Conservation (phyloP, 2,888 invertebrate species). For the Ctenicera cuprea region DNA sequence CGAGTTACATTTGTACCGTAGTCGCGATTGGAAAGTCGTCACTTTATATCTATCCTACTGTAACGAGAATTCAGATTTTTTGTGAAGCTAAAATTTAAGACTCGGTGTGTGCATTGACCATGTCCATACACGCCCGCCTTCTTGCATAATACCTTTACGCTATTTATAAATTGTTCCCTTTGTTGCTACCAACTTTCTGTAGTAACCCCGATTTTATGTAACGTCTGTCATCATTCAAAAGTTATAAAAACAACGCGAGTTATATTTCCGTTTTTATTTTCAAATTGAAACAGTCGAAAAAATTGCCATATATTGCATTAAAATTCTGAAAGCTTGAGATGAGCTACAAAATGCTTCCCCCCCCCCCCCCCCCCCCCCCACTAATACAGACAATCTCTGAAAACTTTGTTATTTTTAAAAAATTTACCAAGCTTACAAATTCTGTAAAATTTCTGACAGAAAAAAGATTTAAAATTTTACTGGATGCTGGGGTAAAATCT, state of each 20-base stretch:
- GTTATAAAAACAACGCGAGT: too few relatives aligned
- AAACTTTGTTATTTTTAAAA: too few relatives aligned
- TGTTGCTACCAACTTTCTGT: conserved; percentile 33
- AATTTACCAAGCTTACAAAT: too few relatives aligned
- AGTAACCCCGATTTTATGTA: conserved; percentile 18
- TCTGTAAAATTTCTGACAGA: too few relatives aligned
- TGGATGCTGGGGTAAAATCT: background rate
- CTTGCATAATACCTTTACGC: conserved; percentile 42
- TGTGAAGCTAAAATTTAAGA: conserved; percentile 43
- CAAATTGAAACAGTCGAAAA: too few relatives aligned
- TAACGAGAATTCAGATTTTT: conserved; percentile 42
- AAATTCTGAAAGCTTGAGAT: too few relatives aligned
- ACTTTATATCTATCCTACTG: conserved; percentile 39
- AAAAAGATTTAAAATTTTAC: too few relatives aligned
- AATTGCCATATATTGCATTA: too few relatives aligned
- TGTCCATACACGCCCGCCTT: conserved; percentile 52
- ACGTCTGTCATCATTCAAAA: conserved; percentile 2
- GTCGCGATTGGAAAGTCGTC: conserved; percentile 43
- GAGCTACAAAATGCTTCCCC: too few relatives aligned
- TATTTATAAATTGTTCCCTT: conserved; percentile 44
- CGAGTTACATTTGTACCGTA: conserved; percentile 16
- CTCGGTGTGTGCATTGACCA: conserved; percentile 48
- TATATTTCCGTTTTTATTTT: too few relatives aligned
- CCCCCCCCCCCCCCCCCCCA: too few relatives aligned
- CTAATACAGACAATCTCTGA: too few relatives aligned